A percentile compares a stretch with the other conserved stretches of the same genome.
Evolutionary conservation across 35 echinoderm and acorn worm species (phyloP).

Genomic region (Acanthaster planci): DNA sequence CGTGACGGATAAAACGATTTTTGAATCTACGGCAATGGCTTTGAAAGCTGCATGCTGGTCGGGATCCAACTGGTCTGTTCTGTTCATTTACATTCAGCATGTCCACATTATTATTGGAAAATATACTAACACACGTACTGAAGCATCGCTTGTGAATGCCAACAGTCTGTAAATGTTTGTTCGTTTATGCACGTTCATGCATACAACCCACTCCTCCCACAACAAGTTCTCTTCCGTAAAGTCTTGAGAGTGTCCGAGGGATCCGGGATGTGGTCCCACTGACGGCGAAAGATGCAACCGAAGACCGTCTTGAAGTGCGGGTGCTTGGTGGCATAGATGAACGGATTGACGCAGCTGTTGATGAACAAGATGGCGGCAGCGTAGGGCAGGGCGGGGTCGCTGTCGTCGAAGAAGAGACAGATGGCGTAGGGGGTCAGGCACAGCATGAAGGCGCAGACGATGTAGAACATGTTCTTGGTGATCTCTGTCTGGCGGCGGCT

Average conservation of each 20-base stretch:
- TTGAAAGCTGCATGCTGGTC: too few species aligned
- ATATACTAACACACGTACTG: too few species aligned
- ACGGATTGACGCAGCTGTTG: slow-evolving; percentile 76
- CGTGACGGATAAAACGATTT: too few species aligned
- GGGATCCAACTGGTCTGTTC: too few species aligned
- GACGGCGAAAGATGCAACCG: slow-evolving; percentile 57
- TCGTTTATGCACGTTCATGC: neutral
- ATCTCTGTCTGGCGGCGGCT: slow-evolving; percentile 68
- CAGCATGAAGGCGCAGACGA: slow-evolving; percentile 73
- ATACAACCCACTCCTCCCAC: neutral
- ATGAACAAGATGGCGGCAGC: slow-evolving; percentile 63
- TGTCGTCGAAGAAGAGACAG: slow-evolving; percentile 68
- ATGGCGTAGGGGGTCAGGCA: slow-evolving; percentile 74
- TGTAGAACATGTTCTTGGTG: slow-evolving; percentile 81
- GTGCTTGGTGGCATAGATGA: slow-evolving; percentile 85
- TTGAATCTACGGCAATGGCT: too few species aligned
- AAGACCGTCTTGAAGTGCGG: slow-evolving; percentile 78
- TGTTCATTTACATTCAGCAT: too few species aligned
- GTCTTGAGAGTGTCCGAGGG: slow-evolving; percentile 15
- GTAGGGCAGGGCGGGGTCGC: slow-evolving; percentile 71
- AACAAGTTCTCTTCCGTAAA: neutral
- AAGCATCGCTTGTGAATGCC: too few species aligned
- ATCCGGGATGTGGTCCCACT: slow-evolving; percentile 68
- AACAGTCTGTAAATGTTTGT: too few species aligned
- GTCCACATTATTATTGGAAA: too few species aligned